Conservation (phyloP, 2,888 invertebrate genomes). For the Eupithecia subumbrata region DNA sequence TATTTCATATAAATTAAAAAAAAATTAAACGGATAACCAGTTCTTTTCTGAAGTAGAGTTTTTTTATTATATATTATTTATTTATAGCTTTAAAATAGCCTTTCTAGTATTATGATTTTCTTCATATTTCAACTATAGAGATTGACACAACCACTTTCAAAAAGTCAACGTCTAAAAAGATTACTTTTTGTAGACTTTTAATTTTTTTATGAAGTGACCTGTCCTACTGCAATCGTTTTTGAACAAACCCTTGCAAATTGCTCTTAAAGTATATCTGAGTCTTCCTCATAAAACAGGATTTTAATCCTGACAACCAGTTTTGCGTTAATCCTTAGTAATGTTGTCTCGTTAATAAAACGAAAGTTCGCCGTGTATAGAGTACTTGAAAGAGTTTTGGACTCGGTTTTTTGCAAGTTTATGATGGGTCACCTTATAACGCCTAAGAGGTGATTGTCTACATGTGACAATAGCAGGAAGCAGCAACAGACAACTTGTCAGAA, state of each 20-base stretch:
- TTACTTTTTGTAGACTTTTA: not conserved
- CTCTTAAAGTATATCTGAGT: constrained; percentile 31
- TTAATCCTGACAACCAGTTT: constrained; percentile 39
- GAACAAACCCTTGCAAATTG: constrained; percentile 28
- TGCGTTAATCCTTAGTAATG: constrained; percentile 51
- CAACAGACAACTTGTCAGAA: not conserved
- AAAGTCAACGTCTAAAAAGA: not conserved
- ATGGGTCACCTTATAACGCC: not conserved
- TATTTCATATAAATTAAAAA: not conserved
- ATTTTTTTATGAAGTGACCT: not conserved
- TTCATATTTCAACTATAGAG: not conserved
- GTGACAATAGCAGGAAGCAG: not conserved
- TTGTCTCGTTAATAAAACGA: constrained; percentile 48
- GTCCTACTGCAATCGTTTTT: not conserved
- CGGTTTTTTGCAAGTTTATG: not conserved
- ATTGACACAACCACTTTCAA: not conserved
- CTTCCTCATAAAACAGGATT: constrained; percentile 35
- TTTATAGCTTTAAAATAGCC: not conserved
- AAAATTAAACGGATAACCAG: not conserved
- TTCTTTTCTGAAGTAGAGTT: not conserved
- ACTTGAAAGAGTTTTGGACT: constrained; percentile 5
- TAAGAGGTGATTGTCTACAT: not conserved
- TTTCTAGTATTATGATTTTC: not conserved
- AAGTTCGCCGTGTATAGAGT: constrained; percentile 12
- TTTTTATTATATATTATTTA: not conserved